Evolutionary conservation across 2,888 invertebrate species (phyloP).

Genomic region (Cosmia pyralina): DNA sequence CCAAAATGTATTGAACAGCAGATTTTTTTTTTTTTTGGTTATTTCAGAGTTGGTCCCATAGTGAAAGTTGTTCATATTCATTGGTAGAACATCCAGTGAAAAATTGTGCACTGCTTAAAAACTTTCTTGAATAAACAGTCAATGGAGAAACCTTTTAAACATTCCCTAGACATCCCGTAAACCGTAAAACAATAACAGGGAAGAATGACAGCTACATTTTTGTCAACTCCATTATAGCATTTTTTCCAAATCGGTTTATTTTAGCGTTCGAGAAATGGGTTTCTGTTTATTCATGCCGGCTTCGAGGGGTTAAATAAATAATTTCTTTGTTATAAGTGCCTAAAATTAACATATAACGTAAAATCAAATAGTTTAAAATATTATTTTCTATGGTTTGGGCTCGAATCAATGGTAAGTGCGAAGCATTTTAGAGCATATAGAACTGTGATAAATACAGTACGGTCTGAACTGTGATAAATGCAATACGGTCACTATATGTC

Average conservation of each 20-base stretch:
- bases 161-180: constrained; percentile 32
- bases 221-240: constrained; percentile 71
- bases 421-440: too few species aligned
- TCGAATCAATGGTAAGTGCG: neutral
- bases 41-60: too few species aligned
- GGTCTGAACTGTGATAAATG: too few species aligned
- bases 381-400: constrained; percentile 40
- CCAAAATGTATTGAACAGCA: too few species aligned
- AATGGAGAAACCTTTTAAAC: constrained; percentile 53
- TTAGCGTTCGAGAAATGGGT: constrained; percentile 75
- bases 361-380: constrained; percentile 52
- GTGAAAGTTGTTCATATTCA: too few species aligned
- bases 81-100: too few species aligned
- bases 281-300: constrained; percentile 76
- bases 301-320: constrained; percentile 71
- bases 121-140: constrained; percentile 14
- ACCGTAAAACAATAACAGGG: constrained; percentile 48
- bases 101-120: neutral
- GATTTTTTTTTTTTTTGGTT: too few species aligned
- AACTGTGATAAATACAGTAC: too few species aligned
- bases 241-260: constrained; percentile 79
- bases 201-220: constrained; percentile 64
- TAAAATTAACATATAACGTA: constrained; percentile 49
- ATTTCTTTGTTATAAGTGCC: constrained; percentile 66
- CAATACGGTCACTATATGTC: too few species aligned